A percentile compares a stretch with the other conserved stretches of the same genome.
These are phyloP conservation scores for Setipinna tenuifilis DNA, from an alignment of 2,797 vertebrate species.

Conservation along the genomic window DNA sequence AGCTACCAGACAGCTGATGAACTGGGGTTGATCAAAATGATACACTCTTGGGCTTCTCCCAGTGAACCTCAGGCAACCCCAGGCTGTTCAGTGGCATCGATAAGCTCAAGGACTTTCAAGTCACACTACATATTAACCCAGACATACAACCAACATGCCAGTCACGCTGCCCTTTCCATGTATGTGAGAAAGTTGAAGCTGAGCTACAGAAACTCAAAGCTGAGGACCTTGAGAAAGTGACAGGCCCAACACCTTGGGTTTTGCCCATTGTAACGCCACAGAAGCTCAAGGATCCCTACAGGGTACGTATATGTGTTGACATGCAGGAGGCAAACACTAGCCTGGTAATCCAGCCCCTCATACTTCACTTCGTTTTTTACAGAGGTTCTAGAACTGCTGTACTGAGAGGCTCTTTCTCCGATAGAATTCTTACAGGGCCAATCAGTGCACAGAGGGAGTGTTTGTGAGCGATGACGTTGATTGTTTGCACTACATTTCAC, in stretches of 20 bases:
- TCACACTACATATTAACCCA: not conserved
- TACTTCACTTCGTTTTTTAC: too few species aligned
- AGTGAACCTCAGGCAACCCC: not conserved
- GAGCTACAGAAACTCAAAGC: conserved; percentile 27
- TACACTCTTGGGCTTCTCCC: not conserved
- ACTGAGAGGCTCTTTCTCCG: too few species aligned
- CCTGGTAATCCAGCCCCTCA: too few species aligned
- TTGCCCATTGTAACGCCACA: conserved; percentile 10
- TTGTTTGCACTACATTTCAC: too few species aligned
- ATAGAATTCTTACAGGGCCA: too few species aligned
- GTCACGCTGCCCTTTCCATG: not conserved
- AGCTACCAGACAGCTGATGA: conserved; percentile 27
- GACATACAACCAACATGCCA: not conserved
- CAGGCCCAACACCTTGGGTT: conserved; percentile 18
- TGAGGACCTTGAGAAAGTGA: conserved; percentile 7
- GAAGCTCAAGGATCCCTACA: conserved; percentile 24
- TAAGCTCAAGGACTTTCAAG: conserved; percentile 30
- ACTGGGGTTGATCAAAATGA: conserved; percentile 17
- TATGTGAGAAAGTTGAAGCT: not conserved
- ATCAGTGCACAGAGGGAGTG: too few species aligned
- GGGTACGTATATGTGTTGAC: conserved; percentile 27
- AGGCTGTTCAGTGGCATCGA: conserved; percentile 26
- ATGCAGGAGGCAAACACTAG: not conserved
- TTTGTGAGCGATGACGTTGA: too few species aligned
- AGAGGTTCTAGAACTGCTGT: too few species aligned